A percentile compares a stretch with the other conserved stretches of the same genome.
Conservation (phyloP, 2,888 invertebrate species). For the Gnatocerus cornutus region DNA sequence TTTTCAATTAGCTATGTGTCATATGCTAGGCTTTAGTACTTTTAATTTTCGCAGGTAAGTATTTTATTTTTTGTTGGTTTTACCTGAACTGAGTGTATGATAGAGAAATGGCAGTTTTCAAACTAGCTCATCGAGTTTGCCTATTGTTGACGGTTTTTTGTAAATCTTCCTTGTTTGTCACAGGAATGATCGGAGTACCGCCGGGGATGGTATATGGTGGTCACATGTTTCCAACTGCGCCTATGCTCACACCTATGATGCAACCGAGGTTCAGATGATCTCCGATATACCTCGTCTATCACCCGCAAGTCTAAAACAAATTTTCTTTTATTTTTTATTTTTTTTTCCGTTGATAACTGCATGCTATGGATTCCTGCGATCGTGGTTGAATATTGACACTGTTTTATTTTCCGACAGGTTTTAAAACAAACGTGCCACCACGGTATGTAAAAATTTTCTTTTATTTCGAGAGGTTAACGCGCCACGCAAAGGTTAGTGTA, state of each 20-base stretch:
- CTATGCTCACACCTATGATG: slow-evolving; percentile 74
- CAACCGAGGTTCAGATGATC: slow-evolving; percentile 93
- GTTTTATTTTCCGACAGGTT: slow-evolving; percentile 66
- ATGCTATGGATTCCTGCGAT: slow-evolving; percentile 33
- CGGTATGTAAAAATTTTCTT: slow-evolving; percentile 62
- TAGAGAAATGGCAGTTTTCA: slow-evolving; percentile 59
- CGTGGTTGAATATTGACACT: slow-evolving; percentile 40
- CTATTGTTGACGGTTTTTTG: slow-evolving; percentile 10
- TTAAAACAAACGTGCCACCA: slow-evolving; percentile 56
- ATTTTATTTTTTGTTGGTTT: slow-evolving; percentile 50
- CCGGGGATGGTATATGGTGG: slow-evolving; percentile 71
- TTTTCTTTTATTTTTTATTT: slow-evolving; percentile 33
- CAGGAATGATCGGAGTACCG: slow-evolving; percentile 72
- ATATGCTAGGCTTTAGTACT: slow-evolving; percentile 64
- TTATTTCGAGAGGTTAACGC: slow-evolving; percentile 31
- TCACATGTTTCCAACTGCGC: slow-evolving; percentile 70
- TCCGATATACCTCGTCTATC: slow-evolving; percentile 76
- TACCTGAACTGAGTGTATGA: slow-evolving; percentile 39
- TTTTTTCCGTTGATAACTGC: slow-evolving; percentile 30
- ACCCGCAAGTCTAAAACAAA: slow-evolving; percentile 68
- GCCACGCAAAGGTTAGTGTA: slow-evolving; percentile 60
- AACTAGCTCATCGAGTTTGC: slow-evolving; percentile 31
- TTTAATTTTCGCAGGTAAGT: slow-evolving; percentile 61
- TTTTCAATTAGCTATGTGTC: slow-evolving; percentile 66
- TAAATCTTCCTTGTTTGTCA: slow-evolving; percentile 59